phyloP scores from a whole-genome alignment of 2,113 vertebrate species.

The Ammodytes dubius region DNA sequence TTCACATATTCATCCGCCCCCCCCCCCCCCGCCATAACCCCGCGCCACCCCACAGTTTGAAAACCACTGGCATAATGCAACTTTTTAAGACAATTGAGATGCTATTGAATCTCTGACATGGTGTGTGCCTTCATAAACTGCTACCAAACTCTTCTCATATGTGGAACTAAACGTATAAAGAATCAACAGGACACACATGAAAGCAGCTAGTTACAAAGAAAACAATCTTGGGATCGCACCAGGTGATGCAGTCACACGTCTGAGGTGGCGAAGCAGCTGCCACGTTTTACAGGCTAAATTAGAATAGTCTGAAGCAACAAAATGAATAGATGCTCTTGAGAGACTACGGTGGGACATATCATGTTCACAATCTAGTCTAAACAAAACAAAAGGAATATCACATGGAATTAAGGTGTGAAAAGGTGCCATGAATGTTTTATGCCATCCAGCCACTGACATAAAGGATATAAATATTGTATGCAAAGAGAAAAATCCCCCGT shows the following conservation, averaged over 20 bases:
- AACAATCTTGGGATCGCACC: conserved; percentile 12
- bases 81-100: no score
- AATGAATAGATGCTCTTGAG: conserved; percentile 63
- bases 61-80: no score
- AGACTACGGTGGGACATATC: conserved; percentile 50
- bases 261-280: conserved; percentile 22
- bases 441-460: conserved; percentile 78
- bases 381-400: conserved; percentile 81
- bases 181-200: conserved; percentile 39
- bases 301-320: conserved; percentile 57
- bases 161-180: conserved; percentile 21
- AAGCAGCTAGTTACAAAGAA: background rate
- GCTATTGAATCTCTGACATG: background rate
- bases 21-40: no score
- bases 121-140: background rate
- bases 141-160: conserved; percentile 11
- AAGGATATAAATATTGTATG: conserved; percentile 84
- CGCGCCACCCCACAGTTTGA: no score
- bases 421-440: conserved; percentile 78
- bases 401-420: conserved; percentile 79
- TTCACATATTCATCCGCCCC: no score
- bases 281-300: conserved; percentile 26
- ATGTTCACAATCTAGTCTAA: conserved; percentile 72
- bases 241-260: conserved; percentile 44
- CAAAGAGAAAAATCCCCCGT: conserved; percentile 75